Base-by-base conservation (phyloP, 2,888 invertebrate species). In the Ophion costatus region DNA sequence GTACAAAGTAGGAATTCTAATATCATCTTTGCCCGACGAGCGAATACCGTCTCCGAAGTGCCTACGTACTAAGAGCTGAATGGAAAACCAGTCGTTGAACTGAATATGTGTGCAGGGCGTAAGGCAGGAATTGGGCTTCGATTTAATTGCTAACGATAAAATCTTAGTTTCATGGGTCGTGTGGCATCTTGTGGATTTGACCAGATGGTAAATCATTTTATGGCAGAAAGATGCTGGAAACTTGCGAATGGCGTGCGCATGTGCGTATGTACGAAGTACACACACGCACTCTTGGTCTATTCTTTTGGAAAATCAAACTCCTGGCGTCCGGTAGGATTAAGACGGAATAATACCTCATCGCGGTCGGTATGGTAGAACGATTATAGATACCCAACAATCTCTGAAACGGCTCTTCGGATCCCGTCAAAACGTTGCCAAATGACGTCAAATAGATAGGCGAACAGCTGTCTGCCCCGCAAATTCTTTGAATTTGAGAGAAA, bases 261-360 rank as follows among this genome's bases (percentile, higher is more conserved):
- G 24, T 75, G 24, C 57, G 14, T 22, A n/a, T 74, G n/a, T 24
- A 45, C n/a, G 20, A 29, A n/a, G 64, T 1, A 59, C 38, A 61
- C 66, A 45, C 11, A 57, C 61, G 64, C 61, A 56, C 71, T 17
- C 51, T 67, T 67, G 69, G 61, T 79, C 67, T 80, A 63, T 82
- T 86, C 86, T 78, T 80, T 82, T 75, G 83, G 80, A 86, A 86
- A 83, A 80, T 84, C 82, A 74, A 87, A 82, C 86, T 83, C 86
- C 87, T 86, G 87, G 81, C 67, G 63, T 82, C 81, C 77, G 83
- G 82, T 61, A 61, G 76, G 79, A 84, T n/a, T n/a, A n/a, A n/a
- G n/a, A n/a, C n/a, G n/a, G n/a, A n/a, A n/a, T n/a, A n/a, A n/a
- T n/a, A n/a, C n/a, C n/a, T n/a, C n/a, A n/a, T n/a, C n/a, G n/a